Evolutionary conservation across 2,113 vertebrate genomes (phyloP).

Genomic region (Anolis carolinensis): DNA sequence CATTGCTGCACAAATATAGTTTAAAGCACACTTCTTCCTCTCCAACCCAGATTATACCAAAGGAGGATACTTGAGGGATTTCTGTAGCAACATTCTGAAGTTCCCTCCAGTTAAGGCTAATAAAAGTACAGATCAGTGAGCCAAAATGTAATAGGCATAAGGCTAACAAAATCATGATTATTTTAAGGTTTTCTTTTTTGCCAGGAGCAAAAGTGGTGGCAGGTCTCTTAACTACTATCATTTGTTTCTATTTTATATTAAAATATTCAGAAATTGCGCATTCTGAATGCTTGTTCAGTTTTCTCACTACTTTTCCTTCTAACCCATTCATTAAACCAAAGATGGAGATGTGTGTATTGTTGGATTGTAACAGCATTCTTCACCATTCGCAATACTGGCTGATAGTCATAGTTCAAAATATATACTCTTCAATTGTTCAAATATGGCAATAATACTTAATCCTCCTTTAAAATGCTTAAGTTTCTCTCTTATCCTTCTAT

Average conservation of each 20-base stretch:
- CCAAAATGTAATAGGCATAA: slow-evolving; percentile 6
- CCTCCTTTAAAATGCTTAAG: no score
- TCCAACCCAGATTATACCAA: slow-evolving; percentile 39
- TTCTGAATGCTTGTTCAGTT: neutral
- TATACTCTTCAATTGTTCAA: no score
- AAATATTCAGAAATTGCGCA: neutral
- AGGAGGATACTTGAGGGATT: slow-evolving; percentile 38
- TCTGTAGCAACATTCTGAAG: slow-evolving; percentile 3
- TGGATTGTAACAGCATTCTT: no score
- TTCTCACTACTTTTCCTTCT: no score
- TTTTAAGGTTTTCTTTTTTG: neutral
- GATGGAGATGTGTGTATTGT: no score
- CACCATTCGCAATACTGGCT: no score
- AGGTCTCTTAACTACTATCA: slow-evolving; percentile 30
- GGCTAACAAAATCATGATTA: slow-evolving; percentile 20
- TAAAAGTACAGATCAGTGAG: slow-evolving; percentile 48
- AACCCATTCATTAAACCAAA: no score
- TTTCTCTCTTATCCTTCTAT: no score
- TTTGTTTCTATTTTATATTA: slow-evolving; percentile 16
- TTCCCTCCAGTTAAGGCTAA: slow-evolving; percentile 22
- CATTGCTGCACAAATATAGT: slow-evolving; percentile 22
- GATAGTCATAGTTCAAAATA: no score
- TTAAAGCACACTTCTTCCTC: slow-evolving; percentile 37
- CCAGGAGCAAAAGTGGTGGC: neutral
- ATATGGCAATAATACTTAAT: no score